Conservation (phyloP, 1,140 invertebrate species). For the Trichonephila clavata region DNA sequence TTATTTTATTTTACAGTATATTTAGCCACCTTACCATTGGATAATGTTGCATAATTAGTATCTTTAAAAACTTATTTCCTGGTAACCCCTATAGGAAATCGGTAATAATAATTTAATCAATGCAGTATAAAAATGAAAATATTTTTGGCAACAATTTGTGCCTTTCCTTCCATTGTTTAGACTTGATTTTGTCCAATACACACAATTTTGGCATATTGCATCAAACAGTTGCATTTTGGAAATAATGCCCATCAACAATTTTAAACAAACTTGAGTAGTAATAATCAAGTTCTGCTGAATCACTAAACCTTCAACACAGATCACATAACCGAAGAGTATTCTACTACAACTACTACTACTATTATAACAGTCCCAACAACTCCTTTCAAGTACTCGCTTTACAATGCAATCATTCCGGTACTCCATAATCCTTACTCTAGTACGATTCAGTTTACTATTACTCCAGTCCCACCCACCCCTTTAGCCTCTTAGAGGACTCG, state of each 20-base stretch:
- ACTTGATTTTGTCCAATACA: too few species aligned
- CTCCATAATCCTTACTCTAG: slow-evolving; percentile 33
- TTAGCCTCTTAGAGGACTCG: not conserved
- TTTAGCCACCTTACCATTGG: too few species aligned
- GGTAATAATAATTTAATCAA: too few species aligned
- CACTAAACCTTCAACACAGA: not conserved
- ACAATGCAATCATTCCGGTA: slow-evolving; percentile 27
- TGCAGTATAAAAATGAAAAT: too few species aligned
- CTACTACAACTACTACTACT: not conserved
- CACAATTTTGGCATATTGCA: too few species aligned
- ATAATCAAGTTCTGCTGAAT: not conserved
- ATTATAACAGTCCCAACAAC: not conserved
- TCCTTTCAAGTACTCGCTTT: not conserved
- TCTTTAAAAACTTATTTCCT: too few species aligned
- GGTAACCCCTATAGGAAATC: too few species aligned
- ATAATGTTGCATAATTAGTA: too few species aligned
- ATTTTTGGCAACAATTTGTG: too few species aligned
- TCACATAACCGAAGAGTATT: not conserved
- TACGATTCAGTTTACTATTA: slow-evolving; percentile 31
- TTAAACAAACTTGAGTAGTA: not conserved
- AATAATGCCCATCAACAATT: not conserved
- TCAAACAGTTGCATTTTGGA: too few species aligned
- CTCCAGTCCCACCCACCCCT: not conserved
- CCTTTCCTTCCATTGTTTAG: too few species aligned
- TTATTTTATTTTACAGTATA: too few species aligned